Base-by-base conservation (phyloP, 2,113 vertebrate genomes). In the Mesembrinibis cayennensis region DNA sequence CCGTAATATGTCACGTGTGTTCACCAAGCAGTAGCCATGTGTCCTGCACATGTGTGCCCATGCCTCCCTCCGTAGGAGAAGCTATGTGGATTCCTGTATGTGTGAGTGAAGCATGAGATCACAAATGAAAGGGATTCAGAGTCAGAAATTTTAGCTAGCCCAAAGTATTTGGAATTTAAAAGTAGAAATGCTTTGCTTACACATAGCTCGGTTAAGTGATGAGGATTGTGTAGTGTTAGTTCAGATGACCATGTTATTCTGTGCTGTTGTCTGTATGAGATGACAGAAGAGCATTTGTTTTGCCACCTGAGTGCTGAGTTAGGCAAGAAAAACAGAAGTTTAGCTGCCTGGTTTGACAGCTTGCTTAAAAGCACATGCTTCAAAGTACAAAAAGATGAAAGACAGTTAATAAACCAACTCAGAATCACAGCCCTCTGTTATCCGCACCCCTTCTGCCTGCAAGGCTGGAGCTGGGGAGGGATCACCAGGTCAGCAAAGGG, bases 1-100 rank as follows among this genome's bases (percentile, higher is more conserved):
- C 49, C 6, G 1, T 20, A 6, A 14, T 2, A 13, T 42, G 38
- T 59, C 53, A 32, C 0, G 0, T n/a, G 32, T 73, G n/a, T 32
- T 84, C 55, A 40, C 34, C 11, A 4, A 23, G 14, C 45, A 80
- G 86, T 16, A 84, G 72, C 87, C 52, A 29, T 32, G 26, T 95
- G 83, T 92, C 45, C 53, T 5, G 14, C 83, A 62, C 30, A 19
- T 49, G 67, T 53, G 65, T 65, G 44, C 58, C 34, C 8, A 2
- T 42, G 44, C n/a, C 49, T 87, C 21, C 23, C 13, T 74, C 52
- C 22, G 1, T 11, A 32, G 29, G 36, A 84, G 67, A 73, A 38
- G 16, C 49, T 0, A 0, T 9, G 25, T 89, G 89, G 13, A 21
- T 95, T 74, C 34, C 44, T 66, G 5, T 26, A 21, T 12, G 17